Conservation (phyloP, 2,113 vertebrate genomes). For the Pollachius pollachius region DNA sequence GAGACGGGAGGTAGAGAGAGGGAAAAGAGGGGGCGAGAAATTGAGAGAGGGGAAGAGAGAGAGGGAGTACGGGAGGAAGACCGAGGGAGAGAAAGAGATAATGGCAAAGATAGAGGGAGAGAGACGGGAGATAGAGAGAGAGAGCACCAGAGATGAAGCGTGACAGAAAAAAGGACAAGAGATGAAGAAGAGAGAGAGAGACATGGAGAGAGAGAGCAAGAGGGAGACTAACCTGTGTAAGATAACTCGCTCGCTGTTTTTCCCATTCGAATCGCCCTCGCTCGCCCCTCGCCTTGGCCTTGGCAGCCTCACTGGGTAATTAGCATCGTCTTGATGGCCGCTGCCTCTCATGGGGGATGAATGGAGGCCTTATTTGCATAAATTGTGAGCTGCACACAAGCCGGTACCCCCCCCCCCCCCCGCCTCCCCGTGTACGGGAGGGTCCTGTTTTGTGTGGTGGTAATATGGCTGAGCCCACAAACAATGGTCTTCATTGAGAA, state of each 20-base stretch:
- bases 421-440: too few relatives aligned
- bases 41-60: not conserved
- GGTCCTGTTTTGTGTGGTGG: too few relatives aligned
- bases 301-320: constrained; percentile 13
- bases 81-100: not conserved
- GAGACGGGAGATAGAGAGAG: not conserved
- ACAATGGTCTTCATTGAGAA: too few relatives aligned
- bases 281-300: not conserved
- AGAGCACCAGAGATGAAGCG: not conserved
- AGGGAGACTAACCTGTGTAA: constrained; percentile 5
- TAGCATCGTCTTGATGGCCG: constrained; percentile 3
- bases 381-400: too few relatives aligned
- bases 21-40: not conserved
- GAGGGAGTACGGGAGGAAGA: not conserved
- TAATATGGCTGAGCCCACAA: too few relatives aligned
- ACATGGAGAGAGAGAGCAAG: not conserved
- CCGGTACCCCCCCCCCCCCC: too few relatives aligned
- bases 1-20: not conserved
- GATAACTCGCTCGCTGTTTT: constrained; percentile 14
- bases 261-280: constrained; percentile 18
- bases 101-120: not conserved
- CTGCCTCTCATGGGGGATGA: not conserved
- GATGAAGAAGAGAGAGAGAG: not conserved
- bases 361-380: not conserved
- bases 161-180: not conserved